These are phyloP conservation scores for Cheilosia impressa DNA, from an alignment of 2,888 invertebrate genomes.

Conservation along the genomic window DNA sequence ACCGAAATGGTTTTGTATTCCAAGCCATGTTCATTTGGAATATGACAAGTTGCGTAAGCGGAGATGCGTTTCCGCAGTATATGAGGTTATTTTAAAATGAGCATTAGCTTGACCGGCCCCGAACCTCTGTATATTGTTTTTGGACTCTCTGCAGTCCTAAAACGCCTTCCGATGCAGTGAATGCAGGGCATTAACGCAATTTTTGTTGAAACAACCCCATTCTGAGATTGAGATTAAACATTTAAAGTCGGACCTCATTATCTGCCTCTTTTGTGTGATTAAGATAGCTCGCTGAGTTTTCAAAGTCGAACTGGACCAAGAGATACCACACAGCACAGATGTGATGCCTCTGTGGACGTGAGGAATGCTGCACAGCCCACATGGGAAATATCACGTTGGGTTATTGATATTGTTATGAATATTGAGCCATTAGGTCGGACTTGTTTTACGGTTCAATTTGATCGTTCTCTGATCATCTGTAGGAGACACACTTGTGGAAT, in stretches of 20 bases:
- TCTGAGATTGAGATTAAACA: too few species aligned
- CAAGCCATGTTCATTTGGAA: too few species aligned
- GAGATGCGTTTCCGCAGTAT: neutral
- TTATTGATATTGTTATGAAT: neutral
- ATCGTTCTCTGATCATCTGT: too few species aligned
- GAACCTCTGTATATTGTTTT: too few species aligned
- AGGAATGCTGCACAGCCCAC: conserved; percentile 8
- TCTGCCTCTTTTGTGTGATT: neutral
- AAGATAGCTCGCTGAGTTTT: neutral
- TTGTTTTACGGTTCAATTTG: neutral
- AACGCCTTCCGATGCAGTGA: too few species aligned
- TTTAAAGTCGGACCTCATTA: neutral
- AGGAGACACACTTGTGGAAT: too few species aligned
- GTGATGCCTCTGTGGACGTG: neutral
- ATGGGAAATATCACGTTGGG: conserved; percentile 6
- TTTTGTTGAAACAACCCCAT: too few species aligned
- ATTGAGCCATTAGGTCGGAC: neutral
- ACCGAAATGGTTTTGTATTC: neutral
- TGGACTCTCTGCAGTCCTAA: too few species aligned
- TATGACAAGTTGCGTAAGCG: too few species aligned
- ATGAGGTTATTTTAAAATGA: too few species aligned
- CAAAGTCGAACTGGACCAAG: neutral
- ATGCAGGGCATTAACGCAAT: too few species aligned
- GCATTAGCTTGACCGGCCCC: too few species aligned
- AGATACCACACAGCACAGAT: neutral